A percentile compares a stretch with the other conserved stretches of the same genome.
phyloP scores from a whole-genome alignment of 2,113 vertebrate species.

The Seriola aureovittata region DNA sequence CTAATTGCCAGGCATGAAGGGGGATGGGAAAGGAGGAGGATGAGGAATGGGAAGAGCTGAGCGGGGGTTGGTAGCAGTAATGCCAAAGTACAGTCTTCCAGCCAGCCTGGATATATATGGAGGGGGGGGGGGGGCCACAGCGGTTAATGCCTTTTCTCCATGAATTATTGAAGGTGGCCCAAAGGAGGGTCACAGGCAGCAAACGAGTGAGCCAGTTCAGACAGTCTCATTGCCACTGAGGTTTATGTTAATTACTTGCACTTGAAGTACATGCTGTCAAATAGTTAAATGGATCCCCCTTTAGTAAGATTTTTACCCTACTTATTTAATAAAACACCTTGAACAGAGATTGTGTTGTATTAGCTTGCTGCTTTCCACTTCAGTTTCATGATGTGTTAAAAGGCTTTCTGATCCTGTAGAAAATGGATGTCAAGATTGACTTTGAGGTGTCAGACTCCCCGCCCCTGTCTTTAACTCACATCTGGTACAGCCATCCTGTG shows the following conservation, averaged over 20 bases:
- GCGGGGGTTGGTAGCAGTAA: slow-evolving; percentile 71
- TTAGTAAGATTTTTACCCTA: background rate
- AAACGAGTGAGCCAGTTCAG: slow-evolving; percentile 38
- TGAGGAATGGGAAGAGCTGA: slow-evolving; percentile 7
- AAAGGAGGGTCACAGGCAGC: slow-evolving; percentile 51
- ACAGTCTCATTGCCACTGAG: slow-evolving; percentile 22
- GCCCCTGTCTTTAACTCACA: slow-evolving; percentile 30
- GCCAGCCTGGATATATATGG: slow-evolving; percentile 49
- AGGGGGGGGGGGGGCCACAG: slow-evolving; percentile 38
- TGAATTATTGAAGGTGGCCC: slow-evolving; percentile 77
- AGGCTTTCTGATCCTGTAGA: slow-evolving; percentile 36
- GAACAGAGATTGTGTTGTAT: background rate
- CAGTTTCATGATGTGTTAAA: slow-evolving; percentile 29
- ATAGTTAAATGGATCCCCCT: slow-evolving; percentile 23
- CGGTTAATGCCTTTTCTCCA: slow-evolving; percentile 65
- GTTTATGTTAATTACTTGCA: slow-evolving; percentile 37
- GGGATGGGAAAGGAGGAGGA: slow-evolving; percentile 52
- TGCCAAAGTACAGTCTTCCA: slow-evolving; percentile 73
- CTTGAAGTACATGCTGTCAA: slow-evolving; percentile 19
- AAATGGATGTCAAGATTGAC: slow-evolving; percentile 55
- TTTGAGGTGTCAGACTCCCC: slow-evolving; percentile 64
- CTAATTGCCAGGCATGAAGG: slow-evolving; percentile 73
- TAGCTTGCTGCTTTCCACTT: slow-evolving; percentile 14
- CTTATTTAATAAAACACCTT: background rate
- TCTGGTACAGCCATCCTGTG: slow-evolving; percentile 41